A percentile compares a stretch with the other conserved stretches of the same genome.
phyloP scores from a whole-genome alignment of 92 coral and sea anemone species.

The Desmophyllum pertusum region DNA sequence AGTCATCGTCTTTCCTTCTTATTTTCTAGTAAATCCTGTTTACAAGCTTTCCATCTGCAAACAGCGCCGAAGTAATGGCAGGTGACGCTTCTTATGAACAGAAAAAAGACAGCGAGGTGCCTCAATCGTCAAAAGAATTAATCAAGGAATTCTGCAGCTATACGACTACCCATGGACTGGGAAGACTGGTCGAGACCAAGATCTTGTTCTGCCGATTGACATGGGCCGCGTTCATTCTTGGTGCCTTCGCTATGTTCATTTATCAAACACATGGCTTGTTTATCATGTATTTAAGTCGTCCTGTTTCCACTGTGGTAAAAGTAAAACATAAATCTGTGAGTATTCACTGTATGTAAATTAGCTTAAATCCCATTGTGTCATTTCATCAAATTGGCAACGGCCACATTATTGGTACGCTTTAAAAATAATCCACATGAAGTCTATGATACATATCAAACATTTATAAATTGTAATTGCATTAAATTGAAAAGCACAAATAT shows the following conservation, averaged over 20 bases:
- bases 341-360: background rate
- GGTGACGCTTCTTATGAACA: background rate
- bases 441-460: background rate
- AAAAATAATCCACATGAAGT: background rate
- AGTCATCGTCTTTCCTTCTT: background rate
- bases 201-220: conserved; percentile 29
- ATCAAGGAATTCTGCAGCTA: conserved; percentile 50
- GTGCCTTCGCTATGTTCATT: conserved; percentile 44
- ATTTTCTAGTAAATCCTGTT: background rate
- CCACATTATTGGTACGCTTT: background rate
- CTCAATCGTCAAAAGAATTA: conserved; percentile 13
- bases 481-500: background rate
- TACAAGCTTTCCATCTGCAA: background rate
- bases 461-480: background rate
- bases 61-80: background rate
- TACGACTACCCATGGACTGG: conserved; percentile 68
- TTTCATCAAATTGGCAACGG: background rate
- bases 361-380: background rate
- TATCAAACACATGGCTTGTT: conserved; percentile 38
- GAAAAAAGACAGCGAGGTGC: background rate
- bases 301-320: conserved; percentile 46
- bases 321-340: conserved; percentile 43
- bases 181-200: conserved; percentile 51
- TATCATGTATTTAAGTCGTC: conserved; percentile 31
- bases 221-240: conserved; percentile 45